Base-by-base conservation (phyloP, 2,113 vertebrate genomes). In the Nicator chloris region DNA sequence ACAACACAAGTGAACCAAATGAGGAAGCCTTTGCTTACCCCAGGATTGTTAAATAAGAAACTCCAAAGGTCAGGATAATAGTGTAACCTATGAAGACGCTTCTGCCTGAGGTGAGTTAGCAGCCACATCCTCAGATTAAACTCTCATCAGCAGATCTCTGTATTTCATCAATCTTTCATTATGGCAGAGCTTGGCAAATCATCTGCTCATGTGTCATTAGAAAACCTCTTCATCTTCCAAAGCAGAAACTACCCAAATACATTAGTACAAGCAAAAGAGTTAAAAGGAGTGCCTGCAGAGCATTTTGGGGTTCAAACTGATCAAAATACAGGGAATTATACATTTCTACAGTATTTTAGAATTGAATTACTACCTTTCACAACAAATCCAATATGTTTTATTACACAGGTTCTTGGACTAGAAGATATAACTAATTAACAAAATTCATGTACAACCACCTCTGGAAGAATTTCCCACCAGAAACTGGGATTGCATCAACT, bases 81-180 rank as follows among this genome's bases (percentile, higher is more conserved):
- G 66, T n/a, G 33, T 27, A 93, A 81, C 0, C 2, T 50, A 70
- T 15, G 49, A 95, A 97, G 89, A 79, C 0, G 2, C 49, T 96
- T 96, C 90, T 94, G 94, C 96, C 96, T 13, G 76, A 97, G 94
- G 95, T 94, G 64, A 96, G 65, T 84, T 85, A 91, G 81, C 68
- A 93, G 89, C 68, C 86, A 96, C 90, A 92, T 92, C 87, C 93
- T 95, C 92, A 91, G 97, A 98, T 98, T 97, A 98, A 98, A 98
- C 96, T 98, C 98, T 97, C 96, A 98, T 98, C 97, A 98, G 92
- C 88, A 91, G 88, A 95, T 92, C 94, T 95, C 93, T 97, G 93
- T 95, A 92, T 96, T 95, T 97, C 98, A 98, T 99, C 98, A 97
- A 98, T 99, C 98, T 98, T 98, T 98, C 93, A 98, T 97, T 95